These are phyloP conservation scores for Aspidoscelis tigris DNA, from an alignment of 2,113 vertebrate species.

Conservation along the genomic window DNA sequence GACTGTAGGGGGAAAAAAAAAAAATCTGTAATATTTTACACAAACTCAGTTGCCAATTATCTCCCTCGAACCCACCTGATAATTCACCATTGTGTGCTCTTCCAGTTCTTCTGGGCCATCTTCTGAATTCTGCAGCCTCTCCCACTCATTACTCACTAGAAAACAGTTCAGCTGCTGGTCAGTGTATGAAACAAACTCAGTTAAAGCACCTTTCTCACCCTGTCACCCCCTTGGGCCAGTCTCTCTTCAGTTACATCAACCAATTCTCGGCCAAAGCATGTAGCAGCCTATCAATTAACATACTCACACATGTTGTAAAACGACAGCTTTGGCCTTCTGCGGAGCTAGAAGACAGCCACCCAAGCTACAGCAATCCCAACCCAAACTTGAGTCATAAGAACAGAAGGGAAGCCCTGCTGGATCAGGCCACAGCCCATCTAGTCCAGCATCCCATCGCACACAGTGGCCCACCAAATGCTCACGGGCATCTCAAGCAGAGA, in stretches of 20 bases:
- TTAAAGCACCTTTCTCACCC: neutral
- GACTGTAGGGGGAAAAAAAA: no score
- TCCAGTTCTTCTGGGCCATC: slow-evolving; percentile 84
- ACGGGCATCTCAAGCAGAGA: no score
- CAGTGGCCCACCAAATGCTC: no score
- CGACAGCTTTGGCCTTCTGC: neutral
- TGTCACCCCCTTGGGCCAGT: no score
- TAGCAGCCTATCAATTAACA: neutral
- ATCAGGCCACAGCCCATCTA: neutral
- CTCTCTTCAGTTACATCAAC: neutral
- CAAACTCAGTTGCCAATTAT: no score
- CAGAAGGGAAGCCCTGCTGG: neutral
- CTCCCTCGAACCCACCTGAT: slow-evolving; percentile 74
- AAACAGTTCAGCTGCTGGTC: slow-evolving; percentile 27
- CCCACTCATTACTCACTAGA: slow-evolving; percentile 82
- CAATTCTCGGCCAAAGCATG: no score
- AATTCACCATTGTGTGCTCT: slow-evolving; percentile 85
- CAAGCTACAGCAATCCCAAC: no score
- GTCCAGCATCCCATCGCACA: no score
- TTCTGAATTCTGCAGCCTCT: slow-evolving; percentile 73
- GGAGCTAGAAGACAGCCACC: no score
- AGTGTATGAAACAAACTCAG: neutral
- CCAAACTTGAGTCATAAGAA: neutral
- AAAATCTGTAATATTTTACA: no score
- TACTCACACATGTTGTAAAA: slow-evolving; percentile 3